Base-by-base conservation (phyloP, 2,888 invertebrate species). In the Nomada fabriciana region DNA sequence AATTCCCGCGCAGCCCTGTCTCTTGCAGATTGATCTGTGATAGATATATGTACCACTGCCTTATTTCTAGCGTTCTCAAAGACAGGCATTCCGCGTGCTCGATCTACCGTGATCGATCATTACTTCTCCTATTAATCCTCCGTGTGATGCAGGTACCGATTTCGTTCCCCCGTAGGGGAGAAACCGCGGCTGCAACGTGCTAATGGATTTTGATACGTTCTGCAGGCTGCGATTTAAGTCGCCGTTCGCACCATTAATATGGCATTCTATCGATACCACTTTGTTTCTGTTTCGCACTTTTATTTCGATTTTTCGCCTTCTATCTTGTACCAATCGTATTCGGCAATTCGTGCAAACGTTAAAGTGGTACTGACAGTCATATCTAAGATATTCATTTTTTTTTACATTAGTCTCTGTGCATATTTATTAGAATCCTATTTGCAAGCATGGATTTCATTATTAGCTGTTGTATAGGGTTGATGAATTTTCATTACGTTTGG, bases 21-120 rank as follows among this genome's bases (percentile, higher is more conserved):
- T 74, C 20, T 50, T 23, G 47, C 15, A 29, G 87, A 90, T 88
- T 86, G 89, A 90, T 88, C 85, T 71, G 64, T 77, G 88, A 90
- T 89, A 83, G 86, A 89, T 89, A 82, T 76, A 76, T 74, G n/a
- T 20, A 53, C 53, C 57, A 82, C 69, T 65, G 77, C 71, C 63
- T 73, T 78, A 68, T 85, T 82, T 84, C 83, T 78, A 63, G 73
- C 80, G 86, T 75, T 81, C 76, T 86, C 80, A 84, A 88, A 87
- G 88, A 76, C 73, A 63, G 71, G 74, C 85, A 88, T 88, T 88
- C 88, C 84, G 50, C 67, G 80, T 76, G 86, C 59, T 87, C 82
- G 82, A 84, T 85, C 81, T 88, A 87, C 81, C 88, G 86, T 86
- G 88, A 89, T 90, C 82, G 85, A 89, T 90, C 85, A 87, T 88